Evolutionary conservation across 2,113 vertebrate species (phyloP).

Genomic region (Hoplias malabaricus): DNA sequence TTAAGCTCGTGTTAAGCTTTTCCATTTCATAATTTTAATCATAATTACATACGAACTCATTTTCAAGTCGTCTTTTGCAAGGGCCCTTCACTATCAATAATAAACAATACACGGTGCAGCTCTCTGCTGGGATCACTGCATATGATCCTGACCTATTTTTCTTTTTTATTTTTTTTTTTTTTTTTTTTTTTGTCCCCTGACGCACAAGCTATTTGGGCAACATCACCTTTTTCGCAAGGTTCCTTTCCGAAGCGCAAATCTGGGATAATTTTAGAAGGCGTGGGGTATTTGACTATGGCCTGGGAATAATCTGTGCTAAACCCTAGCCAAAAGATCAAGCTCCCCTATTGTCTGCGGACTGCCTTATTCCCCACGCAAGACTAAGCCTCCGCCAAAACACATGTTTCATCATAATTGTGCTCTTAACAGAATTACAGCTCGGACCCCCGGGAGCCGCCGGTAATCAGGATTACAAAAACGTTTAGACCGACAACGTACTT

Average conservation of each 20-base stretch:
- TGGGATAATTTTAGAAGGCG: constrained; percentile 19
- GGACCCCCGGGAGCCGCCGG: constrained; percentile 4
- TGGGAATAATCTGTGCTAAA: constrained; percentile 34
- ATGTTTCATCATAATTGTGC: constrained; percentile 50
- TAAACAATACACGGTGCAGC: not conserved
- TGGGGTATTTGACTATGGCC: constrained; percentile 25
- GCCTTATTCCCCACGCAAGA: constrained; percentile 11
- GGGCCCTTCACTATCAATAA: not conserved
- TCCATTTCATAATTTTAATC: too few relatives aligned
- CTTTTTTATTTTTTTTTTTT: not conserved
- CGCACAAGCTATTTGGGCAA: not conserved
- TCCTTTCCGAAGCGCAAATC: not conserved
- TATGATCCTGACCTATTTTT: not conserved
- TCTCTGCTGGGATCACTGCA: not conserved
- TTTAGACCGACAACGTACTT: constrained; percentile 9
- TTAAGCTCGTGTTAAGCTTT: too few relatives aligned
- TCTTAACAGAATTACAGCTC: constrained; percentile 48
- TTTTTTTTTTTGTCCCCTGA: too few relatives aligned
- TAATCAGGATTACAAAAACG: constrained; percentile 51
- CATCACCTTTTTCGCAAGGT: not conserved
- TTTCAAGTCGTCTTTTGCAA: too few relatives aligned
- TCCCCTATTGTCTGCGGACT: constrained; percentile 12
- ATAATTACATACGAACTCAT: too few relatives aligned
- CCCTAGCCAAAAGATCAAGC: constrained; percentile 22
- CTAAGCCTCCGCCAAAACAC: constrained; percentile 43